Evolutionary conservation across 2,113 vertebrate species (phyloP), one percentile per base, ranked within the genome.

Genomic region (Murina feae): DNA sequence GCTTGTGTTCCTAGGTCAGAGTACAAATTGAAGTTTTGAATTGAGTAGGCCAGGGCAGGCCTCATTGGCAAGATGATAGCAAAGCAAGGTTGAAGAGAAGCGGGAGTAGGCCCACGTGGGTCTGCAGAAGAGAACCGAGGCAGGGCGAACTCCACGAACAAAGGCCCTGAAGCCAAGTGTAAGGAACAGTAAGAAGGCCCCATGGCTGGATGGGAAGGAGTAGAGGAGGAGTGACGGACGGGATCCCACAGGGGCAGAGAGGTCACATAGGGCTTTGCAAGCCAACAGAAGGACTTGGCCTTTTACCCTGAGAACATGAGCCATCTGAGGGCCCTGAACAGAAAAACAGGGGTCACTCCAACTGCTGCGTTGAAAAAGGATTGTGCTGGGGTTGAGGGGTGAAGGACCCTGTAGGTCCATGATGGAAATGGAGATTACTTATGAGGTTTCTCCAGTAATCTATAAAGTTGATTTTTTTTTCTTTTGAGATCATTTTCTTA

Each of bases 401-500:
- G 0, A 1, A 20, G 37, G 72, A 21, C 37, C n/a, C 8, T 2
- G 3, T n/a, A 51, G 13, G 18, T 10, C 30, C 21, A 30, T 49
- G 17, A 63, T 74, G 18, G 55, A 68, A 42, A 93, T 6, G 5
- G 25, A 68, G 58, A 37, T 79, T 14, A 35, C 44, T 71, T 20
- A 30, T 0, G 14, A 44, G 63, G 4, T 63, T 53, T 94, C 63
- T 74, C 9, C 20, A 44, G 16, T 79, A 44, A 78, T 51, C 30
- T 35, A n/a, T 63, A 18, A 69, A 20, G 10, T 76, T 47, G 23
- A 16, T 82, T 35, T 2, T 68, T 88, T n/a, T 89, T n/a, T 84
- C 58, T 49, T 69, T 74, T 37, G 75, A 63, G 58, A 49, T 78
- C 10, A 79, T 66, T 72, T 90, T 86, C 84, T 66, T 76, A 32